These are phyloP conservation scores for Geococcyx californianus DNA, from an alignment of 2,113 vertebrate genomes.

Conservation along the genomic window DNA sequence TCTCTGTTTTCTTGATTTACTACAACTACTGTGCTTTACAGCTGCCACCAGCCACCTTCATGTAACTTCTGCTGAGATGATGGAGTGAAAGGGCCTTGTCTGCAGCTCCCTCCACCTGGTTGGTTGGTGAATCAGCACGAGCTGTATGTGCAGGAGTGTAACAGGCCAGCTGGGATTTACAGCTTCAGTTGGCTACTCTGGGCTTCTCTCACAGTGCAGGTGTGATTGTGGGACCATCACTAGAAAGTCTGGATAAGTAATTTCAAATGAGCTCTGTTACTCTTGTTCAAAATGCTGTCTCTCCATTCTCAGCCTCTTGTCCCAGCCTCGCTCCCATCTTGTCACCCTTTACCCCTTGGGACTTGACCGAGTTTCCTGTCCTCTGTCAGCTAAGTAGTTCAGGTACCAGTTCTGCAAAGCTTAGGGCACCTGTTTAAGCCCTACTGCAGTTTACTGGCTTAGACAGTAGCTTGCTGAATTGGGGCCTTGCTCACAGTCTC, in stretches of 20 bases:
- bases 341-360: no score
- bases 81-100: neutral
- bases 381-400: neutral
- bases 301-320: neutral
- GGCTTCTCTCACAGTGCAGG: neutral
- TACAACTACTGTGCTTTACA: no score
- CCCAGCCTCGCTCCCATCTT: fast-evolving
- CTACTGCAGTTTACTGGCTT: neutral
- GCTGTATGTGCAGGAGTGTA: neutral
- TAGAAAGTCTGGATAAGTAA: fast-evolving
- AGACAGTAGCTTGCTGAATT: neutral
- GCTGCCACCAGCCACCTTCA: no score
- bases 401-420: neutral
- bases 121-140: neutral
- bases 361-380: neutral
- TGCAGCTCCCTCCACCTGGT: neutral
- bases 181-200: neutral
- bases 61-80: no score
- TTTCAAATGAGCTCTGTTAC: neutral
- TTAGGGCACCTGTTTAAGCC: neutral
- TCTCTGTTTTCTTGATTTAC: no score
- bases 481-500: neutral
- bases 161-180: no score
- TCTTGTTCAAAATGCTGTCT: neutral
- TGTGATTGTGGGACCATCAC: neutral